Conservation (phyloP, 2,888 invertebrate species). For the Hirtodrosophila histrioides region DNA sequence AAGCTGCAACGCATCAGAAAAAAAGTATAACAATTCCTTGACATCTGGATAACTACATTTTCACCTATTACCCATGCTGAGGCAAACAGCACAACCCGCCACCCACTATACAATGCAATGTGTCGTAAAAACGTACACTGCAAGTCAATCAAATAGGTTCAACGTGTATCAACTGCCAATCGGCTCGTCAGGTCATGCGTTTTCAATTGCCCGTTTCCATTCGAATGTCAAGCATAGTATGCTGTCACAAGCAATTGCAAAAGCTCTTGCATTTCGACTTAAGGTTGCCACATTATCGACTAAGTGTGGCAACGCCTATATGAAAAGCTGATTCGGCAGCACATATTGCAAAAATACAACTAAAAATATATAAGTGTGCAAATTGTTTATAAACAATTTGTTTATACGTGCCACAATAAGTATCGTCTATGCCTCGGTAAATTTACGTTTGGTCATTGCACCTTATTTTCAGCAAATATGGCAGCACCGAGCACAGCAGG, state of each 20-base stretch:
- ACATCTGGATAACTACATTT: constrained; percentile 18
- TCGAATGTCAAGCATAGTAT: constrained; percentile 39
- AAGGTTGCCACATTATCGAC: constrained; percentile 48
- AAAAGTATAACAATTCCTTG: constrained; percentile 13
- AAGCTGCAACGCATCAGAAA: not conserved
- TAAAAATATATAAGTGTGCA: constrained; percentile 23
- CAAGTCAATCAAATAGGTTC: constrained; percentile 30
- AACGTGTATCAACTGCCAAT: constrained; percentile 58
- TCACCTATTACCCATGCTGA: constrained; percentile 13
- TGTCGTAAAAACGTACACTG: constrained; percentile 11
- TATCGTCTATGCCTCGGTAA: not conserved
- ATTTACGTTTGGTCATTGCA: constrained; percentile 7
- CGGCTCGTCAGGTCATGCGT: constrained; percentile 42
- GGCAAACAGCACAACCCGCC: constrained; percentile 6
- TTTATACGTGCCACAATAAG: constrained; percentile 4
- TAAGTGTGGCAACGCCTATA: constrained; percentile 38
- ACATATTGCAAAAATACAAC: constrained; percentile 24
- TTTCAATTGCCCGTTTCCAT: constrained; percentile 33
- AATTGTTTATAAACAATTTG: constrained; percentile 53
- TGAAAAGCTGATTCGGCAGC: constrained; percentile 20
- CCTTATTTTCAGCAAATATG: constrained; percentile 35
- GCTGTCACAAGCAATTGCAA: constrained; percentile 35
- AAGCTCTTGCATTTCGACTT: constrained; percentile 37
- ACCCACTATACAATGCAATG: constrained; percentile 9
- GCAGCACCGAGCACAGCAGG: constrained; percentile 51